These are phyloP conservation scores for Cantharis lateralis DNA, from an alignment of 2,888 invertebrate genomes.

Conservation along the genomic window DNA sequence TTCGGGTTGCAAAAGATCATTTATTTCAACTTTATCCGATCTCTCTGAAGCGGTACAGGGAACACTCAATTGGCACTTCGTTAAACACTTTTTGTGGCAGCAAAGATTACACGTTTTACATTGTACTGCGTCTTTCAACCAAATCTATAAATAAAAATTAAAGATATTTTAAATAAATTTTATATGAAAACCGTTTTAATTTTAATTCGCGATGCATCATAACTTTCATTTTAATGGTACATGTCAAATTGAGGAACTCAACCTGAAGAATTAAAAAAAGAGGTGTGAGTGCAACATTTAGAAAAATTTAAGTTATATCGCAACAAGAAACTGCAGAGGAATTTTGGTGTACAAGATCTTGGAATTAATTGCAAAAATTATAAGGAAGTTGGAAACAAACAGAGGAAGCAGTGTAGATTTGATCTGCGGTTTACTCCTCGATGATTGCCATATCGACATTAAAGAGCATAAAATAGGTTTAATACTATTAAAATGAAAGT, in stretches of 20 bases:
- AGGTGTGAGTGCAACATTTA: no score
- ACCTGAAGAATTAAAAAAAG: no score
- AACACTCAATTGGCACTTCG: constrained; percentile 74
- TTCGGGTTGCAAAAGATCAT: constrained; percentile 52
- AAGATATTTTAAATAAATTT: background rate
- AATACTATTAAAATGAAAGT: background rate
- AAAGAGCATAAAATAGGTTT: no score
- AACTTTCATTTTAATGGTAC: background rate
- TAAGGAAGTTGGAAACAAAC: no score
- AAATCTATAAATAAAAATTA: constrained; percentile 67
- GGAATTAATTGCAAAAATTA: no score
- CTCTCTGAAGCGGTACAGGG: constrained; percentile 36
- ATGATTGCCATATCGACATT: no score
- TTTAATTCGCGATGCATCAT: background rate
- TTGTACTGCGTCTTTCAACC: constrained; percentile 94
- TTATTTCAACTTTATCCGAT: constrained; percentile 38
- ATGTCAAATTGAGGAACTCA: background rate
- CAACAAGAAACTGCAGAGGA: no score
- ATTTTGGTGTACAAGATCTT: no score
- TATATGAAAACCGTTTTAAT: background rate
- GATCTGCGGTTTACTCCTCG: no score
- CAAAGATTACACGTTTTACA: constrained; percentile 88
- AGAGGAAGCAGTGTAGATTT: no score
- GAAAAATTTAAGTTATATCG: no score
- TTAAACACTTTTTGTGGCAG: constrained; percentile 95